phyloP scores from a whole-genome alignment of 2,113 vertebrate genomes.

The Blennius ocellaris region DNA sequence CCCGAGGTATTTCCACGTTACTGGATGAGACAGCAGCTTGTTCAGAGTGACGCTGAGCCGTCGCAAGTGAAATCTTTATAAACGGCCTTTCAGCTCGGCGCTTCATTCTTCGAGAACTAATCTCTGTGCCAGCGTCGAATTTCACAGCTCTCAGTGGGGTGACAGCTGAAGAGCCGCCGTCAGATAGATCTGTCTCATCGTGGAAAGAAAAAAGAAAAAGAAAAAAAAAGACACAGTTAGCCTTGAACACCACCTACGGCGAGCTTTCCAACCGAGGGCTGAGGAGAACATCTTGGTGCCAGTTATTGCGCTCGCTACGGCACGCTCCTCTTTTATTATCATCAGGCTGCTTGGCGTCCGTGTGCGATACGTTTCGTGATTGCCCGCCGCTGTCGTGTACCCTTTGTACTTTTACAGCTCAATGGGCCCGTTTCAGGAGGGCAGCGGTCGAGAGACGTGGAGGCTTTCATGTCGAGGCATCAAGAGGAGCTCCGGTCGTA shows the following conservation, averaged over 20 bases:
- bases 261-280: slow-evolving; percentile 10
- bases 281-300: slow-evolving; percentile 25
- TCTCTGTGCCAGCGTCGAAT: slow-evolving; percentile 45
- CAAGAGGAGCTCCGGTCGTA: slow-evolving; percentile 61
- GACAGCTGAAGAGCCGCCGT: slow-evolving; percentile 43
- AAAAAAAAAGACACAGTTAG: slow-evolving; percentile 39
- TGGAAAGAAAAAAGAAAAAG: too few species aligned
- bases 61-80: slow-evolving; percentile 44
- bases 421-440: slow-evolving; percentile 62
- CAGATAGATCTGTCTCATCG: slow-evolving; percentile 46
- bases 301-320: slow-evolving; percentile 26
- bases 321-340: slow-evolving; percentile 42
- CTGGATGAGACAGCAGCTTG: slow-evolving; percentile 22
- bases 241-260: slow-evolving; percentile 48
- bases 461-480: slow-evolving; percentile 78
- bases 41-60: slow-evolving; percentile 26
- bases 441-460: slow-evolving; percentile 37
- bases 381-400: slow-evolving; percentile 43
- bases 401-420: slow-evolving; percentile 68
- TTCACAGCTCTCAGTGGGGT: slow-evolving; percentile 37
- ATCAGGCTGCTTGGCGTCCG: slow-evolving; percentile 47
- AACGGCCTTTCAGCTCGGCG: slow-evolving; percentile 32
- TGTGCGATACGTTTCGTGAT: slow-evolving; percentile 59
- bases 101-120: slow-evolving; percentile 42
- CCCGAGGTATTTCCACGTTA: slow-evolving; percentile 18